Conservation (phyloP, 2,113 vertebrate genomes). For the Pedionomus torquatus region DNA sequence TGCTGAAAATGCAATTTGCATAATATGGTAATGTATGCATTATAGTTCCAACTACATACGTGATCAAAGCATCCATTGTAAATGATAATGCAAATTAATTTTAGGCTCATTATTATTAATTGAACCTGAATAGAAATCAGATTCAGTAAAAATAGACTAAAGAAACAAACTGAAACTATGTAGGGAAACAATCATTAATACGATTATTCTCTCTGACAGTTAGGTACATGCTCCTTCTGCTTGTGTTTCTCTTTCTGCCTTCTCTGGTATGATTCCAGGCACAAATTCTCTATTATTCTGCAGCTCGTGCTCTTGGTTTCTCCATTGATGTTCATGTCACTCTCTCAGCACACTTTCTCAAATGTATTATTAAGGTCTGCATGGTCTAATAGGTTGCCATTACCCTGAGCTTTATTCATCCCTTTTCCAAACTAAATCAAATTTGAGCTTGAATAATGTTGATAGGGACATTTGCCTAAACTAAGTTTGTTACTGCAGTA, state of each 20-base stretch:
- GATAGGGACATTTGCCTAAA: constrained; percentile 54
- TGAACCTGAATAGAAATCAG: constrained; percentile 56
- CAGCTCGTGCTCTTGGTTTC: neutral
- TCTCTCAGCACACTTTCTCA: constrained; percentile 29
- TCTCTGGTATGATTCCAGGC: neutral
- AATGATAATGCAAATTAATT: constrained; percentile 63
- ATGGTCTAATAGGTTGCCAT: constrained; percentile 54
- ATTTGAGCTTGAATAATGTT: constrained; percentile 69
- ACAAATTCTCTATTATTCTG: neutral
- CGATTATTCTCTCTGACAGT: constrained; percentile 4
- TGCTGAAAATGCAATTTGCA: constrained; percentile 29
- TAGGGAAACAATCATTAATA: constrained; percentile 66
- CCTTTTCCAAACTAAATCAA: constrained; percentile 72
- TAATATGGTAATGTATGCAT: constrained; percentile 60
- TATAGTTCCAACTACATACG: constrained; percentile 52
- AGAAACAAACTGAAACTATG: constrained; percentile 60
- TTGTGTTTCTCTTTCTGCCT: neutral
- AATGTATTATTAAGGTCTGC: constrained; percentile 55
- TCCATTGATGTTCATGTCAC: constrained; percentile 27
- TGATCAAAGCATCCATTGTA: constrained; percentile 60
- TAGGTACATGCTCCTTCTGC: neutral
- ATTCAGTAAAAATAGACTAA: constrained; percentile 54
- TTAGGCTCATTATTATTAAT: constrained; percentile 67
- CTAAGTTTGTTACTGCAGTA: constrained; percentile 57
- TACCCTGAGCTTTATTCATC: constrained; percentile 48